Conservation (phyloP, 30 jellyfish, hydroid and myxozoan genomes). For the Hydra vulgaris region DNA sequence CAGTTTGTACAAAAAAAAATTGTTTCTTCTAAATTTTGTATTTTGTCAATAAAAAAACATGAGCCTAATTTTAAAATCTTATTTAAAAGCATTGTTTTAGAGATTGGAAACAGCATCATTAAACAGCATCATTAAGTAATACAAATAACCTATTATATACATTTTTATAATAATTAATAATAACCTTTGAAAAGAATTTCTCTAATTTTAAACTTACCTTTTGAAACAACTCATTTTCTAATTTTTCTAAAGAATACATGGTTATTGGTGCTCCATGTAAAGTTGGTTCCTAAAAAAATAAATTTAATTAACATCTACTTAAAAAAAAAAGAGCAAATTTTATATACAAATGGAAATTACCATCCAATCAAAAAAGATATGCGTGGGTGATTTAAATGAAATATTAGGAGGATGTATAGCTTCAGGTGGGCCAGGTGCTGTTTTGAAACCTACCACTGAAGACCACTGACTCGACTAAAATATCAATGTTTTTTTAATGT, state of each 20-base stretch:
- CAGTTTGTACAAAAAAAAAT: too few relatives aligned
- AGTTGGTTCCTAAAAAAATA: slow-evolving; percentile 56
- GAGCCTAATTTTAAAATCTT: too few relatives aligned
- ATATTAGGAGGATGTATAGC: slow-evolving; percentile 41
- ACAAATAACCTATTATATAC: too few relatives aligned
- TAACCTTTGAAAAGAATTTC: too few relatives aligned
- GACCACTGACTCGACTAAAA: slow-evolving; percentile 93
- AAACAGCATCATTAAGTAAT: too few relatives aligned
- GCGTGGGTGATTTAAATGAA: slow-evolving; percentile 71
- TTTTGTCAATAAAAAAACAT: too few relatives aligned
- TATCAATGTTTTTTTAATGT: background rate
- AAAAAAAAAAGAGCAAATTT: background rate
- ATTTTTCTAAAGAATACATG: slow-evolving; percentile 60
- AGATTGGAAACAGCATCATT: too few relatives aligned
- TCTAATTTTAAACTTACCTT: too few relatives aligned
- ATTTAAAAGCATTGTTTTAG: too few relatives aligned
- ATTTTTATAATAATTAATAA: too few relatives aligned
- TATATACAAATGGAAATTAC: slow-evolving; percentile 47
- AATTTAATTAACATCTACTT: background rate
- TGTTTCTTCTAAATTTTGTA: too few relatives aligned
- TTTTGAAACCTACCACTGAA: slow-evolving; percentile 35
- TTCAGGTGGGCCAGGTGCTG: slow-evolving; percentile 99
- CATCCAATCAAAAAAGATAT: slow-evolving; percentile 70
- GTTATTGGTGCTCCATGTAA: slow-evolving; percentile 79
- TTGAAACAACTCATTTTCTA: slow-evolving; percentile 46